Evolutionary conservation across 2,888 invertebrate species (phyloP), one percentile per base, ranked within the genome.

Genomic region (Luperina testacea): DNA sequence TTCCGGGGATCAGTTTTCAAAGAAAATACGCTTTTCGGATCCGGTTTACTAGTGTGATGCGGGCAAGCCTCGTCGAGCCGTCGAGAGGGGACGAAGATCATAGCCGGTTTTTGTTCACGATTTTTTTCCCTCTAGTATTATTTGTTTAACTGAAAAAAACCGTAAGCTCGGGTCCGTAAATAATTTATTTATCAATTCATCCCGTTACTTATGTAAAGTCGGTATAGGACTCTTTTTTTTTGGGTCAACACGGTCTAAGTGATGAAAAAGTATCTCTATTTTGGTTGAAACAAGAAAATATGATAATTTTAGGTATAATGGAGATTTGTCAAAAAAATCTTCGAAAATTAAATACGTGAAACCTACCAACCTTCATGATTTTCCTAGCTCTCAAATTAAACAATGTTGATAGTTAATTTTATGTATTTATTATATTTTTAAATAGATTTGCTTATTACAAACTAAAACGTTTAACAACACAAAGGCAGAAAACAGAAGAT

Each of bases 1-100:
- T 91, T 92, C 90, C 87, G 67, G 80, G 92, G 93, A 94, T 94
- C 92, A 89, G 91, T 92, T 94, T 94, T 92, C 93, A 94, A 94
- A 94, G 93, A 93, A 94, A 94, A 94, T 91, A 94, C 88, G 91
- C 90, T 93, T 91, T 90, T 86, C 78, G 78, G 90, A 91, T 91
- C 91, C 90, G 87, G 90, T 92, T 91, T 90, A 89, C 89, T 90
- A 87, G 88, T 89, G 80, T 85, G 86, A 89, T 87, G 87, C 77
- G 86, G 90, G 87, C 84, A 80, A 81, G 81, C 86, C 81, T 84
- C 86, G 89, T 90, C 90, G 88, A 92, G 87, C 89, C 85, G 81
- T 80, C 84, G 86, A 90, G 87, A 89, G 88, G 90, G 90, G 90
- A 88, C 88, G 83, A 88, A 90, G 91, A 91, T 92, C 91, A 90